Conservation (phyloP, 2,797 vertebrate species). For the Anguilla pacifica region DNA sequence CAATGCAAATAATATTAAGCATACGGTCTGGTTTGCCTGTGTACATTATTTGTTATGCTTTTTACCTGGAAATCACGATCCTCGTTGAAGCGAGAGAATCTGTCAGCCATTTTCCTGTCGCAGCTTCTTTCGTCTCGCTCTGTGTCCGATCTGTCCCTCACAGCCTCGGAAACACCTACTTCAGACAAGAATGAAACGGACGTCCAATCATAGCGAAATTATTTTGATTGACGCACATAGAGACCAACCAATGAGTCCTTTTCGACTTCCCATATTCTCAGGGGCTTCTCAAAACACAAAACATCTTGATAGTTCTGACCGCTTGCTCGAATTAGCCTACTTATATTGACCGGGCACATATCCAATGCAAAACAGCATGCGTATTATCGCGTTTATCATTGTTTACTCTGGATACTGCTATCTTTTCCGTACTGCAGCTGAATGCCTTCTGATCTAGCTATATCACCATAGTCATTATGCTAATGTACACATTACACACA, state of each 20-base stretch:
- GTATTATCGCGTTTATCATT: neutral
- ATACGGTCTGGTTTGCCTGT: neutral
- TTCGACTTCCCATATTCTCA: neutral
- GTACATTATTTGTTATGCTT: neutral
- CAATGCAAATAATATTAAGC: neutral
- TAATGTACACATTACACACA: neutral
- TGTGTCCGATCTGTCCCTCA: conserved; percentile 53
- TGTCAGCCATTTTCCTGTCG: conserved; percentile 95
- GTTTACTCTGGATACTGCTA: neutral
- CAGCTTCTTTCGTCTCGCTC: conserved; percentile 57
- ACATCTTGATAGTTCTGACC: neutral
- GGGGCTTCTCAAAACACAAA: neutral
- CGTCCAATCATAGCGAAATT: conserved; percentile 38
- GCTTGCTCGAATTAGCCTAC: neutral
- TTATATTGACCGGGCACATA: neutral
- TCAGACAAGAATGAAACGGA: conserved; percentile 26
- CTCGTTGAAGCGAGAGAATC: conserved; percentile 98
- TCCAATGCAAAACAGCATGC: neutral
- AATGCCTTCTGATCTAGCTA: neutral
- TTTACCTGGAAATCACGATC: conserved; percentile 98
- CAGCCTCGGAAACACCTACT: conserved; percentile 51
- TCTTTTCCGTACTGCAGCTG: no score
- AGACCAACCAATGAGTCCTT: conserved; percentile 34
- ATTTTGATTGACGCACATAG: conserved; percentile 36
- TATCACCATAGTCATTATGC: neutral